Base-by-base conservation (phyloP, 2,888 invertebrate species). In the Ferdinandea cuprea region DNA sequence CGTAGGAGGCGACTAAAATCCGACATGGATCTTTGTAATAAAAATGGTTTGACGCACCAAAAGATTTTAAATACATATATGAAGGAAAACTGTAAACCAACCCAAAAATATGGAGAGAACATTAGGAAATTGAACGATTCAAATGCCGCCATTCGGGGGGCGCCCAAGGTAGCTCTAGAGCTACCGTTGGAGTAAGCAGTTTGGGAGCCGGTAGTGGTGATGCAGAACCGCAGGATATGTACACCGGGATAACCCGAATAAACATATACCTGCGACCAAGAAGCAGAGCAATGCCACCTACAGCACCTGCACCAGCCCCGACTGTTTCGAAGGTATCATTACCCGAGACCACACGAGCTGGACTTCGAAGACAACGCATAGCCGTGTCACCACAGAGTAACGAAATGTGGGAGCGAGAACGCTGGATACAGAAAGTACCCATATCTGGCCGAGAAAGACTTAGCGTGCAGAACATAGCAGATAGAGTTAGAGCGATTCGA, bases 181-280 rank as follows among this genome's bases (percentile, higher is more conserved):
- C 44, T 61, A 65, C 37, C 50, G 65, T 50, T 65, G 65, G 65
- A 50, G 65, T 40, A 25, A 65, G 65, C 66, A 66, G 52, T 21
- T 5, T 52, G 30, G 52, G 66, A 66, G 30, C 52, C 52, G 66
- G 42, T 66, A 66, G 66, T 66, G 40, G 52, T 66, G 66, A 25
- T 54, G 52, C 66, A 54, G 50, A 66, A 21, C 1, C 52, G 65
- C 50, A 37, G 21, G 35, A 48, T n/a, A 61, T 61, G 61, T 13
- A 13, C 46, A 61, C 61, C 30, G 61, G 61, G 61, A 61, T 61
- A 61, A 61, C 61, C 61, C 46, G 61, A 63, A 63, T 0, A 15
- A 63, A 48, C 11, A 35, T 32, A 35, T 9, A 35, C 46, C 48
- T 63, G 63, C 63, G 25, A 50, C 13, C 48, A n/a, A 63, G 19